These are phyloP conservation scores for Drosophila neocordata DNA, from an alignment of 1,140 invertebrate genomes.

Conservation along the genomic window DNA sequence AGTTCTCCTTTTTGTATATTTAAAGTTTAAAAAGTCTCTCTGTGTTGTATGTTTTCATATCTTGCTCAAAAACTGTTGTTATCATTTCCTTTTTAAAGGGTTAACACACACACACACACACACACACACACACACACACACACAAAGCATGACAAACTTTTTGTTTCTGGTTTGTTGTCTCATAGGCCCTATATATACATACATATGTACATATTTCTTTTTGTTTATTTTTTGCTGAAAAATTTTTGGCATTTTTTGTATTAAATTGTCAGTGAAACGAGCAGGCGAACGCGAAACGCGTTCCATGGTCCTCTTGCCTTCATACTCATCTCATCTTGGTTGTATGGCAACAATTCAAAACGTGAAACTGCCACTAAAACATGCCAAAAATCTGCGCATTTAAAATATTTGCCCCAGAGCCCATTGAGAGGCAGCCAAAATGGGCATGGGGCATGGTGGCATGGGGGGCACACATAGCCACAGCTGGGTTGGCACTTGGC, in stretches of 20 bases:
- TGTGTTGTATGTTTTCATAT: constrained; percentile 9
- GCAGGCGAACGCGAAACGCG: constrained; percentile 17
- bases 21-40: background rate
- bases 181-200: background rate
- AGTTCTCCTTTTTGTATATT: background rate
- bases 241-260: constrained; percentile 77
- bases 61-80: constrained; percentile 37
- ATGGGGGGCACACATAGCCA: background rate
- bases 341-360: constrained; percentile 73
- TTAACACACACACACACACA: constrained; percentile 56
- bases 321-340: constrained; percentile 32
- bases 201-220: too few species aligned
- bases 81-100: constrained; percentile 46
- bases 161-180: constrained; percentile 34
- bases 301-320: background rate
- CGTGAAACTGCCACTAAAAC: constrained; percentile 78
- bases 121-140: constrained; percentile 7
- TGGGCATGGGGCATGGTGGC: constrained; percentile 28
- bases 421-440: constrained; percentile 70
- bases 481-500: constrained; percentile 51
- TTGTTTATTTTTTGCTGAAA: constrained; percentile 42
- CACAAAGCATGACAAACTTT: constrained; percentile 51
- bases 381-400: constrained; percentile 80
- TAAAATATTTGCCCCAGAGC: constrained; percentile 80
- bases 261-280: constrained; percentile 80